These are phyloP conservation scores for Cheilosia vernalis DNA, from an alignment of 2,888 invertebrate genomes.

Conservation along the genomic window DNA sequence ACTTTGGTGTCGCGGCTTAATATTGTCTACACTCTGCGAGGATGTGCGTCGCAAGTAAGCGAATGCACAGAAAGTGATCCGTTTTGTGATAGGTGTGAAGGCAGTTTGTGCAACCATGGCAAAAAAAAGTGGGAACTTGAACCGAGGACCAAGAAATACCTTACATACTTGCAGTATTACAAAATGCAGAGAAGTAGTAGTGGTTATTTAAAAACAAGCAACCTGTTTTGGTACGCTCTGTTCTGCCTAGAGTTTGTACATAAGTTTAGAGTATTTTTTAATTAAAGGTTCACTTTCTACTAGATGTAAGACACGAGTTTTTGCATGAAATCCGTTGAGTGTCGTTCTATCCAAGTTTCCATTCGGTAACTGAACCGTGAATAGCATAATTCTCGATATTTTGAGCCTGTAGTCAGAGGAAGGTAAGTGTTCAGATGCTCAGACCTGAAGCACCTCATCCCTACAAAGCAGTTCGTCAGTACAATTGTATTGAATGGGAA, in stretches of 20 bases:
- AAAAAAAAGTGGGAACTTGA: constrained; percentile 29
- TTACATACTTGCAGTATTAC: constrained; percentile 25
- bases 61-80: constrained; percentile 80
- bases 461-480: too few relatives aligned
- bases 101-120: constrained; percentile 79
- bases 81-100: constrained; percentile 80
- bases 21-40: constrained; percentile 78
- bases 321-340: too few relatives aligned
- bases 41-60: constrained; percentile 78
- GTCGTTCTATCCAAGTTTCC: too few relatives aligned
- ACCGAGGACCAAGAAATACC: constrained; percentile 13
- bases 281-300: neutral
- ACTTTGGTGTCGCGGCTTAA: constrained; percentile 78
- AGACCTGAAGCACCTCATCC: too few relatives aligned
- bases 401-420: too few relatives aligned
- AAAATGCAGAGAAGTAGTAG: constrained; percentile 14
- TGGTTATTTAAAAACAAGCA: neutral
- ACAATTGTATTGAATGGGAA: too few relatives aligned
- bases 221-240: neutral
- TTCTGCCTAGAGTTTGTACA: neutral
- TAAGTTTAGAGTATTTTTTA: neutral
- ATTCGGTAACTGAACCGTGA: too few relatives aligned
- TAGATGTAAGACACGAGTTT: too few relatives aligned
- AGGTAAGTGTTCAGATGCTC: too few relatives aligned
- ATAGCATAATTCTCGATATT: too few relatives aligned